Evolutionary conservation across 2,888 invertebrate genomes (phyloP).

Genomic region (Drosophila cracens): DNA sequence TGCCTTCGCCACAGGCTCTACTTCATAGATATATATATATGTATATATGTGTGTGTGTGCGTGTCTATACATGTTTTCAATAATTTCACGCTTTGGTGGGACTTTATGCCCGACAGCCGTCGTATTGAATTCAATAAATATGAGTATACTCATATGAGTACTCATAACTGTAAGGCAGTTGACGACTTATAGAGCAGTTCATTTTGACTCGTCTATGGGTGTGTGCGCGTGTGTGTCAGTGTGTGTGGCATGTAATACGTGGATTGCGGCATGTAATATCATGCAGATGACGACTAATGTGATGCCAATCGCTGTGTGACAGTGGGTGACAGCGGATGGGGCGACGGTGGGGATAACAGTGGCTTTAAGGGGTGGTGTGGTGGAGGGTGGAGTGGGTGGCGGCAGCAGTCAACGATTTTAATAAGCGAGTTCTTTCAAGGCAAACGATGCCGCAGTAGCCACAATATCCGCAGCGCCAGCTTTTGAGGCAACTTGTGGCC

Average conservation of each 20-base stretch:
- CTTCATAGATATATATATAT: conserved; percentile 7
- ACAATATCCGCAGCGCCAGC: conserved; percentile 63
- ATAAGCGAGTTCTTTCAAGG: conserved; percentile 75
- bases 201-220: conserved; percentile 44
- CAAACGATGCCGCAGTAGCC: conserved; percentile 69
- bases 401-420: conserved; percentile 66
- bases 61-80: conserved; percentile 55
- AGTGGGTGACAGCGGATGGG: not conserved
- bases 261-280: conserved; percentile 81
- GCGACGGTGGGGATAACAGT: not conserved
- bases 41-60: not conserved
- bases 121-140: conserved; percentile 79
- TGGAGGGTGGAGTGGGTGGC: conserved; percentile 23
- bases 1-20: conserved; percentile 19
- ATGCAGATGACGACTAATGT: conserved; percentile 81
- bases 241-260: conserved; percentile 69
- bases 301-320: conserved; percentile 55
- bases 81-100: conserved; percentile 76
- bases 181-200: conserved; percentile 64
- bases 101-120: conserved; percentile 61
- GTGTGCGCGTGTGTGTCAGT: conserved; percentile 4
- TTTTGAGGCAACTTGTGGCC: conserved; percentile 32
- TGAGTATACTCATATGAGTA: conserved; percentile 33
- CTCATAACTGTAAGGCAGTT: conserved; percentile 61
- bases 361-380: not conserved